These are phyloP conservation scores for Serrognathus titanus DNA, from an alignment of 2,888 invertebrate species.

Conservation along the genomic window DNA sequence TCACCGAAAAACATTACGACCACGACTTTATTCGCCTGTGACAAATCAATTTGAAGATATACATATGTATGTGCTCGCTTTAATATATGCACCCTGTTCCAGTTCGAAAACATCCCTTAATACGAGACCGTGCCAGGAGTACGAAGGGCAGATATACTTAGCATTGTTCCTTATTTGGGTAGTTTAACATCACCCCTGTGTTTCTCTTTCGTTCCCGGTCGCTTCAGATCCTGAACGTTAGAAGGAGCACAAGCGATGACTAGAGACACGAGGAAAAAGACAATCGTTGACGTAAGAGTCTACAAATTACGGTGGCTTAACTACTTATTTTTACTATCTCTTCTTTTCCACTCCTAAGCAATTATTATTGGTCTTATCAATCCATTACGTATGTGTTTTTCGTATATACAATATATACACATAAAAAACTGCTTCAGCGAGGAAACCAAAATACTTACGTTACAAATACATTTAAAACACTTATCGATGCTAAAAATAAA, in stretches of 20 bases:
- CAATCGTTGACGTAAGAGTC: neutral
- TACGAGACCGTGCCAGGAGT: slow-evolving; percentile 25
- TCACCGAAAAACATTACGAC: slow-evolving; percentile 47
- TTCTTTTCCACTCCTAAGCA: too few species aligned
- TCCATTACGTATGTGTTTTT: too few species aligned
- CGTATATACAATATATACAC: too few species aligned
- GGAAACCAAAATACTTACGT: too few species aligned
- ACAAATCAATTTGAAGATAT: slow-evolving; percentile 53
- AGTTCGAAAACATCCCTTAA: slow-evolving; percentile 37
- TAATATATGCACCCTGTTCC: slow-evolving; percentile 48
- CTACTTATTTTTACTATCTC: too few species aligned
- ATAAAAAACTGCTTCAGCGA: too few species aligned
- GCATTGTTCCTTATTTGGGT: slow-evolving; percentile 24
- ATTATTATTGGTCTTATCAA: too few species aligned
- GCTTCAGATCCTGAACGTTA: slow-evolving; percentile 3
- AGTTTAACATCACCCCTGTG: slow-evolving; percentile 23
- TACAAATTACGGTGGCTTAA: too few species aligned
- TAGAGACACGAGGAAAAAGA: neutral
- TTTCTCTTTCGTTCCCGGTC: slow-evolving; percentile 13
- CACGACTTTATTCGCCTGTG: slow-evolving; percentile 49
- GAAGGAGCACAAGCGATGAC: neutral
- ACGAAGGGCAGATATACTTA: slow-evolving; percentile 26
- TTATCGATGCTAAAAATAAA: too few species aligned
- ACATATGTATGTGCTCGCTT: slow-evolving; percentile 47
- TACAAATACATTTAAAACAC: too few species aligned